phyloP scores from a whole-genome alignment of 2,888 invertebrate genomes.

The Dryadula phaetusa region DNA sequence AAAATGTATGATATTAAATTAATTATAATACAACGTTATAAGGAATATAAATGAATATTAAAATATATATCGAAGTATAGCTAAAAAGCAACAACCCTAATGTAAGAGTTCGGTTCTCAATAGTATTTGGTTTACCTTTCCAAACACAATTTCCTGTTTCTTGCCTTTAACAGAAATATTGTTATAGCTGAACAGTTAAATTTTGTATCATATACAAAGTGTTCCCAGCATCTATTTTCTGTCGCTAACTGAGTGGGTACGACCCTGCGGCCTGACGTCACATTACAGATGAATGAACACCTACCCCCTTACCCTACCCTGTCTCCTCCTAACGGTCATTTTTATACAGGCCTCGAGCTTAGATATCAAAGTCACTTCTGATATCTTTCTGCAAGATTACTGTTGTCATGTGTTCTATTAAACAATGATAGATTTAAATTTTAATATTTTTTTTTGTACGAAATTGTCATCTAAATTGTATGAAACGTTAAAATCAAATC shows the following conservation, averaged over 20 bases:
- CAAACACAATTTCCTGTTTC: background rate
- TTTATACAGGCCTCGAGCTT: slow-evolving; percentile 60
- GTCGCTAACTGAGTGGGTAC: slow-evolving; percentile 65
- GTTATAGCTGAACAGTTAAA: slow-evolving; percentile 1
- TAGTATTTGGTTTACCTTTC: slow-evolving; percentile 26
- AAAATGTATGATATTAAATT: background rate
- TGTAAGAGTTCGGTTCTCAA: background rate
- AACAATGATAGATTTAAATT: slow-evolving; percentile 9
- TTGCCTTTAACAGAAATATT: background rate
- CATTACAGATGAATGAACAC: slow-evolving; percentile 77
- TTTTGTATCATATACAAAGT: slow-evolving; percentile 50
- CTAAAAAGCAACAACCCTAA: background rate
- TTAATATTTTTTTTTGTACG: background rate
- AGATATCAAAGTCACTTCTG: slow-evolving; percentile 69
- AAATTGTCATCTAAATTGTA: background rate
- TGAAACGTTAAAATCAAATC: background rate
- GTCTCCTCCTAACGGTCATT: slow-evolving; percentile 60
- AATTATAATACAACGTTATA: background rate
- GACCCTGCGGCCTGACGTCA: slow-evolving; percentile 78
- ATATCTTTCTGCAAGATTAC: slow-evolving; percentile 48
- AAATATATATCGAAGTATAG: background rate
- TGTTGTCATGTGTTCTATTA: slow-evolving; percentile 40
- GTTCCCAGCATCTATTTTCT: slow-evolving; percentile 57
- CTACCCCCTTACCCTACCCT: slow-evolving; percentile 55
- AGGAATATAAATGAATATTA: background rate